Evolutionary conservation across 2,113 vertebrate genomes (phyloP).

Genomic region (Laticauda colubrina): DNA sequence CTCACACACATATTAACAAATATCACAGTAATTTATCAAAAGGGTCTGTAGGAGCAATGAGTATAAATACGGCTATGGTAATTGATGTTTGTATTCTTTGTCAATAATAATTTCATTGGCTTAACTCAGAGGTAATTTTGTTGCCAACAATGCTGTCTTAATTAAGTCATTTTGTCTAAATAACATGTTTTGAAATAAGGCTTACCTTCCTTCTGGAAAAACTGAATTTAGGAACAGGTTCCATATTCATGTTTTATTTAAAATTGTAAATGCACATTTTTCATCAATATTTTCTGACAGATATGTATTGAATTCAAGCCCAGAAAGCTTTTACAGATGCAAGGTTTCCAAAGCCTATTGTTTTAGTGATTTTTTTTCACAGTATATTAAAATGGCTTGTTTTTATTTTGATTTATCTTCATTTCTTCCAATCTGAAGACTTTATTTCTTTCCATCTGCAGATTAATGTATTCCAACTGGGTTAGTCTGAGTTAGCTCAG

Average conservation of each 20-base stretch:
- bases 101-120: slow-evolving; percentile 35
- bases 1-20: slow-evolving; percentile 1
- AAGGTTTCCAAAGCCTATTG: slow-evolving; percentile 59
- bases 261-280: slow-evolving; percentile 64
- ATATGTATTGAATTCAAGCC: slow-evolving; percentile 64
- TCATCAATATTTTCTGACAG: slow-evolving; percentile 67
- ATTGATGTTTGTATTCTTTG: slow-evolving; percentile 50
- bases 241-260: slow-evolving; percentile 64
- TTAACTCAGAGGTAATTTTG: slow-evolving; percentile 49
- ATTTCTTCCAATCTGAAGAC: slow-evolving; percentile 42
- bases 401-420: slow-evolving; percentile 55
- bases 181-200: background rate
- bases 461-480: slow-evolving; percentile 52
- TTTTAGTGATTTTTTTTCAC: slow-evolving; percentile 57
- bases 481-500: slow-evolving; percentile 28
- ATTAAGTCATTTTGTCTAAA: slow-evolving; percentile 61
- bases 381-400: slow-evolving; percentile 53
- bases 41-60: slow-evolving; percentile 40
- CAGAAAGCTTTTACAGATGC: slow-evolving; percentile 61
- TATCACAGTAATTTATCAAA: slow-evolving; percentile 57
- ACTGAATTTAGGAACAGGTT: slow-evolving; percentile 48
- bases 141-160: slow-evolving; percentile 48
- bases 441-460: slow-evolving; percentile 46
- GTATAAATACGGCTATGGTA: slow-evolving; percentile 38
- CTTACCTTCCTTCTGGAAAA: slow-evolving; percentile 47